Evolutionary conservation across 2,113 vertebrate genomes (phyloP), one percentile per base, ranked within the genome.

Genomic region (Cynopterus brachyotis): DNA sequence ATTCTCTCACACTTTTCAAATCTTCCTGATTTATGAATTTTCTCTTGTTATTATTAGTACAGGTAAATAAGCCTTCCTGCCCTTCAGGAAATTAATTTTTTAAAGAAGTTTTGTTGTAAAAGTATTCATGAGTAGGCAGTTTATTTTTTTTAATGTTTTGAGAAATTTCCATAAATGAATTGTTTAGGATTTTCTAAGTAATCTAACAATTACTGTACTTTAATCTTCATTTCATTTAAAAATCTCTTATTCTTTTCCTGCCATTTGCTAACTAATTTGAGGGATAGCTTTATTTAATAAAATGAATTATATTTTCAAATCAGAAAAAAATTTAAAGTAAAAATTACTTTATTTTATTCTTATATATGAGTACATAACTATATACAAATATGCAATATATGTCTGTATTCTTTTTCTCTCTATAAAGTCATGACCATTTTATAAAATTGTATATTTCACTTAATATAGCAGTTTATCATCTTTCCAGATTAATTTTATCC

Each of bases 171-270:
- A 59, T 67, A 60, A 83, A 40, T 92, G 75, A 55, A 73, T 69
- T 64, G 16, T 50, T 85, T 85, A 79, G 11, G 62, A 4, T 96
- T 50, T 91, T 91, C 2, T 57, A 91, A 91, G 50, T 91, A 78
- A 40, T 70, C n/a, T 81, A 64, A 76, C 11, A 91, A n/a, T 83
- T 79, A 28, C 26, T 87, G 15, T 53, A 32, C 15, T 60, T 92
- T 83, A 37, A 24, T 64, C 67, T 96, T 78, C 42, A 84, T 94
- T 96, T 96, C 40, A 62, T 81, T 97, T 67, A 73, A 66, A 95
- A 96, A 62, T 82, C 6, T 80, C 9, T 76, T 9, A 22, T 37
- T 81, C 82, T 80, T n/a, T 13, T 16, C 20, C 20, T 55, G 1
- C 15, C 60, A 37, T 82, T 83, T 90, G 62, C 47, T 90, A 35